Conservation (phyloP, 2,888 invertebrate genomes). For the Alentia gelatinosa region DNA sequence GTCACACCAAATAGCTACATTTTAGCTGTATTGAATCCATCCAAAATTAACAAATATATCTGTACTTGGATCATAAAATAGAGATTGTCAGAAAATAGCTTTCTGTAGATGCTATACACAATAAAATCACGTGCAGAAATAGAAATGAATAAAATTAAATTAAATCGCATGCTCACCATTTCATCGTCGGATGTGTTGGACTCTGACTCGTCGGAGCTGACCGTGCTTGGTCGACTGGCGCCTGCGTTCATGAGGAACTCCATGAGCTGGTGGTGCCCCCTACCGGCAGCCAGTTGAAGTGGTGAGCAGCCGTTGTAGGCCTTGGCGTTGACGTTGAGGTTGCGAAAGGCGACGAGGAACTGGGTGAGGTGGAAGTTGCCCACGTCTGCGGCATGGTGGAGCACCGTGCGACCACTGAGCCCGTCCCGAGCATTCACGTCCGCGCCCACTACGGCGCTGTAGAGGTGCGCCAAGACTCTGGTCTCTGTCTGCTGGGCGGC, state of each 20-base stretch:
- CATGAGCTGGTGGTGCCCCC: constrained; percentile 22
- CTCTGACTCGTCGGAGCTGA: constrained; percentile 40
- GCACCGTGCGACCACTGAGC: constrained; percentile 55
- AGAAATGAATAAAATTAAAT: not conserved
- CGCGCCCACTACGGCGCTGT: not conserved
- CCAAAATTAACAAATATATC: too few relatives aligned
- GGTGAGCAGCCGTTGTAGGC: constrained; percentile 52
- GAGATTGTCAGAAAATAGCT: too few relatives aligned
- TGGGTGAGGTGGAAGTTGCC: not conserved
- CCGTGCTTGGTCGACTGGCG: not conserved
- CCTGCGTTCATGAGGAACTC: constrained; percentile 25
- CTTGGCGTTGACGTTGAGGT: constrained; percentile 49
- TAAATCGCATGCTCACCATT: not conserved
- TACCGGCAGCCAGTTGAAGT: constrained; percentile 47
- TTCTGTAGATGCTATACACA: too few relatives aligned
- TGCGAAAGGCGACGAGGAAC: not conserved
- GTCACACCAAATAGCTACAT: too few relatives aligned
- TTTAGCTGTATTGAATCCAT: too few relatives aligned
- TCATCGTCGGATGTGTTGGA: not conserved
- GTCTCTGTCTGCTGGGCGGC: not conserved
- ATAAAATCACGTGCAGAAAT: not conserved
- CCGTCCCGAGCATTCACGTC: constrained; percentile 53
- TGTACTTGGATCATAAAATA: too few relatives aligned
- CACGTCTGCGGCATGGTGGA: constrained; percentile 48
- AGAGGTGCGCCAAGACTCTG: not conserved